These are phyloP conservation scores for Leguminivora glycinivorella DNA, from an alignment of 1,140 invertebrate genomes.

Conservation along the genomic window DNA sequence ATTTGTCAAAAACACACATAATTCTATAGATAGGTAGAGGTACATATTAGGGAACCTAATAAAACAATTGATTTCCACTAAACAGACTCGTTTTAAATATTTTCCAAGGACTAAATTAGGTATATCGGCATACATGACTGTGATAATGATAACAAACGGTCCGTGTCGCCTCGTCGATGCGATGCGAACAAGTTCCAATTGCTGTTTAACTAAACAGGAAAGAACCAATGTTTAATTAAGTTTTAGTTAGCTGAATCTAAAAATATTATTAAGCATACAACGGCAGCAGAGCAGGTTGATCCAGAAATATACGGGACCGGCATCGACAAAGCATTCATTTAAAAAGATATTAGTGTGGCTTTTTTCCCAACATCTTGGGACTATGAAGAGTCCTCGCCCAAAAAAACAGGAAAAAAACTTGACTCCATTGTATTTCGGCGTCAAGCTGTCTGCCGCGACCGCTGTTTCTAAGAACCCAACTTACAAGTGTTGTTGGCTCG, in stretches of 20 bases:
- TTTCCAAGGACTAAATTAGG: neutral
- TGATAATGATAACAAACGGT: neutral
- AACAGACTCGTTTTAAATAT: too few relatives aligned
- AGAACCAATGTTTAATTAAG: neutral
- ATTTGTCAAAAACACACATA: neutral
- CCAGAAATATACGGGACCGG: neutral
- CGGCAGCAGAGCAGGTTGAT: neutral
- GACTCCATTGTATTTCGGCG: conserved; percentile 70
- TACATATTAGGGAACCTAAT: too few relatives aligned
- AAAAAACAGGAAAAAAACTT: conserved; percentile 61
- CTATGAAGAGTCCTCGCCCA: conserved; percentile 52
- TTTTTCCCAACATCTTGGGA: conserved; percentile 59
- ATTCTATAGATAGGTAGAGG: neutral
- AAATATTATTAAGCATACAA: neutral
- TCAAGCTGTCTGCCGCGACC: conserved; percentile 68
- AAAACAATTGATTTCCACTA: too few relatives aligned
- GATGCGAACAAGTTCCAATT: neutral
- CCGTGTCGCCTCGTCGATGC: neutral
- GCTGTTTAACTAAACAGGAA: neutral
- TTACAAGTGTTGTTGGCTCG: conserved; percentile 19
- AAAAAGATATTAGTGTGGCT: conserved; percentile 59
- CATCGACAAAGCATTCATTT: conserved; percentile 35
- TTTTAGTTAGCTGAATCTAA: neutral
- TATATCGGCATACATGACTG: neutral
- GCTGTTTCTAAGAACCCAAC: conserved; percentile 61